Percentiles rank a stretch among this genome's conserved stretches.
phyloP scores from a whole-genome alignment of 2,888 invertebrate genomes.

The Bombylius discolor region DNA sequence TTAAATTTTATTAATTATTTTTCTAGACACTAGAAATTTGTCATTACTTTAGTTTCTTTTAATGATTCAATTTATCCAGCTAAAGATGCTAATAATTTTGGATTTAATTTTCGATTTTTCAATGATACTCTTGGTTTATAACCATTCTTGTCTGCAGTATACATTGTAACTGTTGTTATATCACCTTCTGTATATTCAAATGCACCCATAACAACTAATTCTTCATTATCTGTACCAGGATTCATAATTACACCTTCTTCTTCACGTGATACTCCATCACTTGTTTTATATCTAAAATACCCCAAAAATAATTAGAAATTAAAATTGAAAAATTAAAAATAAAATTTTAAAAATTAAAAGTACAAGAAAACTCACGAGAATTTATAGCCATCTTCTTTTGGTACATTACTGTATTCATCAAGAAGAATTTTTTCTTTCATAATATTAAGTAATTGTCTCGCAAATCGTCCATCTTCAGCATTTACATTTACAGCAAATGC shows the following conservation, averaged over 20 bases:
- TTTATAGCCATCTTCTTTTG: conserved; percentile 30
- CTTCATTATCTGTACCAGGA: conserved; percentile 28
- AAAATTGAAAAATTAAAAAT: too few relatives aligned
- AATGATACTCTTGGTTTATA: conserved; percentile 28
- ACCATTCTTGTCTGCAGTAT: conserved; percentile 35
- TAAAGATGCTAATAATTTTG: conserved; percentile 15
- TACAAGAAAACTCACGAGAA: conserved; percentile 22
- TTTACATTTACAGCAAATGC: too few relatives aligned
- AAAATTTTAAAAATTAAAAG: too few relatives aligned
- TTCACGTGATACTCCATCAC: conserved; percentile 31
- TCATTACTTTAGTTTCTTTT: too few relatives aligned
- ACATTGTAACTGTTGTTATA: conserved; percentile 29
- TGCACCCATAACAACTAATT: conserved; percentile 32
- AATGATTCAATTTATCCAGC: conserved; percentile 11
- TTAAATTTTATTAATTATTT: too few relatives aligned
- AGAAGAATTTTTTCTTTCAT: conserved; percentile 24
- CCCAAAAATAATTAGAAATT: too few relatives aligned
- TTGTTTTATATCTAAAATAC: conserved; percentile 20
- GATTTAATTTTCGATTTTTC: conserved; percentile 26
- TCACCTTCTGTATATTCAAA: conserved; percentile 30
- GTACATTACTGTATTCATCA: conserved; percentile 23
- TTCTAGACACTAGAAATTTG: too few relatives aligned
- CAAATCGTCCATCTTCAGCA: background rate
- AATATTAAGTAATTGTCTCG: conserved; percentile 21
- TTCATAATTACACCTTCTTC: conserved; percentile 31